Evolutionary conservation across 2,113 vertebrate genomes (phyloP).

Genomic region (Furnarius figulus): DNA sequence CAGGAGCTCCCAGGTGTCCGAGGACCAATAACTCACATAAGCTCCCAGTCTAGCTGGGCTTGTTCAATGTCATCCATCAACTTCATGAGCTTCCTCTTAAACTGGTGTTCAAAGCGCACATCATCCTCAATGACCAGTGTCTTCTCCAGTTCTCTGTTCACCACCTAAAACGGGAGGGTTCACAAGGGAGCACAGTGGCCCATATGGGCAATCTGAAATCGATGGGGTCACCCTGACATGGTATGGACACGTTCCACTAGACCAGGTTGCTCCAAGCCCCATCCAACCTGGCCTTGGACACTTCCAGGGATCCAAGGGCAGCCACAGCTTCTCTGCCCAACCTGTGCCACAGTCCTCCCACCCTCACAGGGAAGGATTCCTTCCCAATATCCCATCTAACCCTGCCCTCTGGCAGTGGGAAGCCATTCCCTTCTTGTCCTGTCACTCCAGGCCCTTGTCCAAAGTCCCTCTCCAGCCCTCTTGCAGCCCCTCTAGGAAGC

Average conservation of each 20-base stretch:
- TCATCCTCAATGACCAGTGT: constrained; percentile 93
- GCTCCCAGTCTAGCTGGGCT: constrained; percentile 91
- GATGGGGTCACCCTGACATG: background rate
- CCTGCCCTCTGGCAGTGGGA: background rate
- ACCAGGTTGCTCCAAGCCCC: background rate
- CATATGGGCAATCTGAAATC: background rate
- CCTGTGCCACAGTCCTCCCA: background rate
- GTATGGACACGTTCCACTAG: background rate
- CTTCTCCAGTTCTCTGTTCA: constrained; percentile 81
- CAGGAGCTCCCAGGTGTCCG: background rate
- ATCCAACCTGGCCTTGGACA: background rate
- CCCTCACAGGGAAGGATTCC: fast-evolving
- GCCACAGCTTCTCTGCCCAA: background rate
- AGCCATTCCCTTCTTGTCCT: background rate
- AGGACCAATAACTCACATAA: constrained; percentile 86
- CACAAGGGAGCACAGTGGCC: background rate
- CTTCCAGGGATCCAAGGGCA: background rate
- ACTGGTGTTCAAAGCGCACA: constrained; percentile 92
- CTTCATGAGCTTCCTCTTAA: constrained; percentile 85
- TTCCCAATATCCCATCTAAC: background rate
- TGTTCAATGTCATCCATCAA: constrained; percentile 86
- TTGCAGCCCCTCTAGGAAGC: background rate
- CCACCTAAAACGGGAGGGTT: constrained; percentile 74
- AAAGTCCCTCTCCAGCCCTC: background rate
- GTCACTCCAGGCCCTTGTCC: background rate